A percentile compares a stretch with the other conserved stretches of the same genome.
phyloP scores from a whole-genome alignment of 2,797 vertebrate species.

The Discoglossus pictus region DNA sequence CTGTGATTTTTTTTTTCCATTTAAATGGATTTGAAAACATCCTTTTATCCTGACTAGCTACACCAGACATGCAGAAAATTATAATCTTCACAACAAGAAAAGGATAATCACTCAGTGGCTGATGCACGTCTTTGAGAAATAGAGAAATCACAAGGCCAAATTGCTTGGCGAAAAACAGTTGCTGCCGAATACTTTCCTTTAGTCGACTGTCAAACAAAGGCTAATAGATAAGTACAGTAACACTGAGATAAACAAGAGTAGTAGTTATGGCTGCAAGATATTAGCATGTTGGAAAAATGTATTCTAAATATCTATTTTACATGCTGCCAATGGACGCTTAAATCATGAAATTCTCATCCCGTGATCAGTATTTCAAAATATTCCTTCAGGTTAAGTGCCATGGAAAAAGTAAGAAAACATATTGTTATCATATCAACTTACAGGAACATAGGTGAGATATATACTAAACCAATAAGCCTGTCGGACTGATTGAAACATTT shows the following conservation, averaged over 20 bases:
- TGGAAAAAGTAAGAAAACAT: too few relatives aligned
- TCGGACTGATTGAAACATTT: too few relatives aligned
- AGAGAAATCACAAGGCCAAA: slow-evolving; percentile 46
- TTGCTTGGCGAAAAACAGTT: slow-evolving; percentile 36
- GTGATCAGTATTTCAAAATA: too few relatives aligned
- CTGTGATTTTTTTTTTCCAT: slow-evolving; percentile 45
- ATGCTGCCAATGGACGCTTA: slow-evolving; percentile 14
- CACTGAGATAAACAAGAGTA: slow-evolving; percentile 22
- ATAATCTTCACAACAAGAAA: slow-evolving; percentile 33
- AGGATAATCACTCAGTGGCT: background rate
- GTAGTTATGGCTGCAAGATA: too few relatives aligned
- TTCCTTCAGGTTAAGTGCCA: too few relatives aligned
- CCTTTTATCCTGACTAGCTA: slow-evolving; percentile 38
- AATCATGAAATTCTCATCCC: slow-evolving; percentile 19
- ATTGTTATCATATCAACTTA: too few relatives aligned
- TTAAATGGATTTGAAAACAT: slow-evolving; percentile 50
- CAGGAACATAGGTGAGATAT: too few relatives aligned
- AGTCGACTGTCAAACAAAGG: slow-evolving; percentile 44
- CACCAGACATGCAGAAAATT: slow-evolving; percentile 31
- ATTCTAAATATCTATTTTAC: slow-evolving; percentile 30
- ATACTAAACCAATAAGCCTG: too few relatives aligned
- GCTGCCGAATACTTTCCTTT: slow-evolving; percentile 39
- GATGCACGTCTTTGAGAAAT: slow-evolving; percentile 44
- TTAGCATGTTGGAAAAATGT: too few relatives aligned
- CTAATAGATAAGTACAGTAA: slow-evolving; percentile 45